These are phyloP conservation scores for Phortica variegata DNA, from an alignment of 1,140 invertebrate species.

Conservation along the genomic window DNA sequence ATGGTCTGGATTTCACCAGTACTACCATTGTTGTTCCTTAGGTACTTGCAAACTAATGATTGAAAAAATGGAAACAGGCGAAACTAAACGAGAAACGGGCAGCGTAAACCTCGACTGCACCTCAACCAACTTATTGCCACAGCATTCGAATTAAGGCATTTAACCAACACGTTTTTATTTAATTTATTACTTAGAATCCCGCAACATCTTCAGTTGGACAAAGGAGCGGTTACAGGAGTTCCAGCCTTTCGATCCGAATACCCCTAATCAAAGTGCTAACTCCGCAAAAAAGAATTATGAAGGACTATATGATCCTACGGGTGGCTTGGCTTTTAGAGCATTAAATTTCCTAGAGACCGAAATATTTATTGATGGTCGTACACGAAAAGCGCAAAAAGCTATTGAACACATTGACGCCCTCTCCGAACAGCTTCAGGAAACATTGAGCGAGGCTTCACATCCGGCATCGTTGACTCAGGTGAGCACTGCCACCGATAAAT, in stretches of 20 bases:
- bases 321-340: conserved; percentile 42
- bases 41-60: no score
- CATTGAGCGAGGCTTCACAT: conserved; percentile 24
- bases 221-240: conserved; percentile 42
- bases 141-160: not conserved
- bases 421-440: conserved; percentile 25
- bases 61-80: no score
- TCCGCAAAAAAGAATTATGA: conserved; percentile 20
- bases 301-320: conserved; percentile 39
- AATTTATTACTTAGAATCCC: conserved; percentile 31
- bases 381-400: conserved; percentile 24
- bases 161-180: not conserved
- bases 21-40: no score
- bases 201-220: conserved; percentile 43
- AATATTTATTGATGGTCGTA: conserved; percentile 39
- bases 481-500: not conserved
- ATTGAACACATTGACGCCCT: conserved; percentile 20
- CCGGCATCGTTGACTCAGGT: no score
- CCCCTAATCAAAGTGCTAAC: conserved; percentile 37
- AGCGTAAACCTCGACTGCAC: no score
- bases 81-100: no score
- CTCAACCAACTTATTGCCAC: not conserved
- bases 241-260: conserved; percentile 44
- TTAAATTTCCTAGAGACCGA: conserved; percentile 47
- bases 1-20: no score